Evolutionary conservation across 2,888 invertebrate species (phyloP).

Genomic region (Aporophyla lueneburgensis): DNA sequence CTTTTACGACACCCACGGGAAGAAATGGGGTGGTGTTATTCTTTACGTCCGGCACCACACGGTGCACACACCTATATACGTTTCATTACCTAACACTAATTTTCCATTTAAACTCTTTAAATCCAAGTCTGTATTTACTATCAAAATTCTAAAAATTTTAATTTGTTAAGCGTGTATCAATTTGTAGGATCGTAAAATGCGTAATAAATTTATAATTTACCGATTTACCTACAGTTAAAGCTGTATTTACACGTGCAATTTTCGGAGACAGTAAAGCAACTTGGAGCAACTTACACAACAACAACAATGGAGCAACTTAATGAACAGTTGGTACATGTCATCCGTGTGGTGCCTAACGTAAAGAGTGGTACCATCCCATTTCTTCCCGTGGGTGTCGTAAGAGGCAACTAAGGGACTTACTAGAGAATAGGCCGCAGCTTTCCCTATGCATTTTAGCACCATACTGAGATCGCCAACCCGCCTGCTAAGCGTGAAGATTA

Average conservation of each 20-base stretch:
- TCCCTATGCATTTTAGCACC: too few species aligned
- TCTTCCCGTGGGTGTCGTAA: too few species aligned
- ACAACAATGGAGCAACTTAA: not conserved
- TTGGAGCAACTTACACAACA: not conserved
- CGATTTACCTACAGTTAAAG: conserved; percentile 57
- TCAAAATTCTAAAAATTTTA: conserved; percentile 34
- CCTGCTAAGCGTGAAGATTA: too few species aligned
- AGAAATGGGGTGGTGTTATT: too few species aligned
- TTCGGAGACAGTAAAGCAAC: not conserved
- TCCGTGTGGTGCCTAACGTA: too few species aligned
- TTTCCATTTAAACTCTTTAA: not conserved
- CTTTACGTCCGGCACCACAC: too few species aligned
- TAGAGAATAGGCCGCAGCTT: too few species aligned
- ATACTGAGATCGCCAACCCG: too few species aligned
- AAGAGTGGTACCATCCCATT: too few species aligned
- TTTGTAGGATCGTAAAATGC: conserved; percentile 41
- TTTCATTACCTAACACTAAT: not conserved
- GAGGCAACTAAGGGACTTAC: too few species aligned
- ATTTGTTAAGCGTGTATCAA: conserved; percentile 42
- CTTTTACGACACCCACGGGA: too few species aligned
- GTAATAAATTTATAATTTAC: conserved; percentile 60
- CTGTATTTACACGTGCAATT: not conserved
- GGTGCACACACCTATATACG: too few species aligned
- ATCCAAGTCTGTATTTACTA: conserved; percentile 20
- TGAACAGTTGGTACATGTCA: not conserved